These are phyloP conservation scores for Pristionchus mayeri DNA, from an alignment of 2,888 invertebrate genomes.

Conservation along the genomic window DNA sequence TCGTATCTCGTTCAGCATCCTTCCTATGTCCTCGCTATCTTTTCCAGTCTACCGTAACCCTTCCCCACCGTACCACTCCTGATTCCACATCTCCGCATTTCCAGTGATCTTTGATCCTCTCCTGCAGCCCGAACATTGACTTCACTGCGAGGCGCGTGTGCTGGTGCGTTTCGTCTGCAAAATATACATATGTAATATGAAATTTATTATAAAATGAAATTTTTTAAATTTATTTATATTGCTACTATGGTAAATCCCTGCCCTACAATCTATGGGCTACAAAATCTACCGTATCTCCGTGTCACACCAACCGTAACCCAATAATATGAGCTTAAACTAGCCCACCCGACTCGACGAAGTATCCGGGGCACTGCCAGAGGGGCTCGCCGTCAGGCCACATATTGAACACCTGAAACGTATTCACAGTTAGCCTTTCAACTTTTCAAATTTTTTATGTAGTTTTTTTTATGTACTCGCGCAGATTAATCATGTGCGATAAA, in stretches of 20 bases:
- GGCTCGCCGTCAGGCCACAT: conserved; percentile 70
- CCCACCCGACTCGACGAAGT: conserved; percentile 68
- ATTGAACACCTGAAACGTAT: conserved; percentile 66
- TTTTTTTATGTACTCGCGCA: no score
- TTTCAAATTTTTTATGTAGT: no score
- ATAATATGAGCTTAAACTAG: no score
- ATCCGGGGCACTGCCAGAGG: conserved; percentile 75
- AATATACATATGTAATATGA: neutral
- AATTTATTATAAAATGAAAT: no score
- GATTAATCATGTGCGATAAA: no score
- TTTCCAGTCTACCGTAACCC: neutral
- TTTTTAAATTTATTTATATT: no score
- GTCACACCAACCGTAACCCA: no score
- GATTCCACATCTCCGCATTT: conserved; percentile 55
- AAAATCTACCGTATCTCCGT: no score
- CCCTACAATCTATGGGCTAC: no score
- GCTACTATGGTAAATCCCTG: no score
- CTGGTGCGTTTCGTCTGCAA: conserved; percentile 64
- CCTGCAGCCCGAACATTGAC: conserved; percentile 62
- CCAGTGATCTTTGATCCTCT: conserved; percentile 61
- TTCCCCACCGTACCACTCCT: conserved; percentile 50
- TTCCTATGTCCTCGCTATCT: neutral
- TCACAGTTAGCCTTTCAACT: no score
- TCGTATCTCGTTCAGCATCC: no score
- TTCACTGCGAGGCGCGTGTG: conserved; percentile 68